These are phyloP conservation scores for Pseudochirops cupreus DNA, from an alignment of 2,797 vertebrate species.

Conservation along the genomic window DNA sequence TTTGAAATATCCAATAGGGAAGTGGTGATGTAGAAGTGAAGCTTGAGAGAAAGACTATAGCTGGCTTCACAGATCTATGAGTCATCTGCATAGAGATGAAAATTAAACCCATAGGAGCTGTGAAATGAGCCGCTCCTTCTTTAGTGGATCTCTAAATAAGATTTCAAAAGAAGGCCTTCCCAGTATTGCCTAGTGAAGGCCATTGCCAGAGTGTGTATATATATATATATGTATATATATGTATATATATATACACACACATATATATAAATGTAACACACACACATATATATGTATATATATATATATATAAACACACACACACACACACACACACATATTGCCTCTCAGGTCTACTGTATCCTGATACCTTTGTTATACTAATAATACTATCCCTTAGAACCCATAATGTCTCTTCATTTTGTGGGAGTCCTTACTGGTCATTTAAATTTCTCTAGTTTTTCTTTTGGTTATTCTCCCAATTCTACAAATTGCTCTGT, in stretches of 20 bases:
- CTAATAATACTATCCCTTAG: neutral
- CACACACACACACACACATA: too few relatives aligned
- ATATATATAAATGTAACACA: too few relatives aligned
- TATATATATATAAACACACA: too few relatives aligned
- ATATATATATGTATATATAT: too few relatives aligned
- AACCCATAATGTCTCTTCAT: neutral
- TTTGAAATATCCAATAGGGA: neutral
- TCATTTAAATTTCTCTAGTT: neutral
- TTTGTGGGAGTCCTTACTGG: neutral
- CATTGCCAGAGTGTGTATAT: neutral
- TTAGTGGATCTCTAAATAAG: neutral
- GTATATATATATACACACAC: too few relatives aligned
- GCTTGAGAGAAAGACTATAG: neutral
- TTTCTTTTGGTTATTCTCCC: neutral
- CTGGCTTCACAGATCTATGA: neutral
- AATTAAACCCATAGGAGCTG: neutral
- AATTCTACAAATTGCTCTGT: neutral
- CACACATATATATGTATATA: neutral
- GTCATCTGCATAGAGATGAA: neutral
- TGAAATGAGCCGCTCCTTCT: neutral
- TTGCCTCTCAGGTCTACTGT: neutral
- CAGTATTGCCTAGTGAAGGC: neutral
- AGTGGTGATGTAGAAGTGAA: neutral
- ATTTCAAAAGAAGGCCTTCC: neutral
- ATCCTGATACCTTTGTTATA: neutral